Base-by-base conservation (phyloP, 2,888 invertebrate genomes). In the Xanthostigma xanthostigma region DNA sequence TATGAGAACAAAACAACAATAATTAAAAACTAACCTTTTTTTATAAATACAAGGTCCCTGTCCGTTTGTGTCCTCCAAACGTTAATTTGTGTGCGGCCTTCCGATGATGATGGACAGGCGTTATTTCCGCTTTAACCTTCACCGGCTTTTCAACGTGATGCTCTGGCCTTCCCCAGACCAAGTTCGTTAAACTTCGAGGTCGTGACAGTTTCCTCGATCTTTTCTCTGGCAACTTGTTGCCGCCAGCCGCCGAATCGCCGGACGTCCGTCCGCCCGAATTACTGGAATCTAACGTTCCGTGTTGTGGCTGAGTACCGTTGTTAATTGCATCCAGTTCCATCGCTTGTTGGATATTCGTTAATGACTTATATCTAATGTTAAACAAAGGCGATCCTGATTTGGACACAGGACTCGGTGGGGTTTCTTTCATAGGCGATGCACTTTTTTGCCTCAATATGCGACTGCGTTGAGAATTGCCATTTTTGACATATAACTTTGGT, bases 251-350 rank as follows among this genome's bases (percentile, higher is more conserved):
- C 5, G 89, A 89, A 65, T 89, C 90, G 2, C 87, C 88, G 10
- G 89, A 89, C 6, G 86, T 87, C 48, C 87, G 75, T 1, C 89
- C 89, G 36, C 89, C 90, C 33, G 89, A 89, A 67, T 89, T 86
- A 63, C 89, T 89, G 37, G 90, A 91, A 62, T 90, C 88, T 54
- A 91, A 71, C n/a, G 90, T 90, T 0, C 87, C 88, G 61, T 84
- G 84, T 27, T 27, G 27, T 27, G 3, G 27, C 6, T 27, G 27
- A 13, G 42, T 42, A n/a, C 56, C 51, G 45, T 55, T 45, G 38
- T 41, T 42, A 27, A 33, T 36, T 12, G 33, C 41, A 53, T 70
- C 73, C 57, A 67, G 65, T 58, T 81, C 81, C 77, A 80, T 82
- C 12, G 79, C 81, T 64, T 80, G 81, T 58, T 82, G 82, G 40